Base-by-base conservation (phyloP, 2,888 invertebrate genomes). In the Graphium colonna region DNA sequence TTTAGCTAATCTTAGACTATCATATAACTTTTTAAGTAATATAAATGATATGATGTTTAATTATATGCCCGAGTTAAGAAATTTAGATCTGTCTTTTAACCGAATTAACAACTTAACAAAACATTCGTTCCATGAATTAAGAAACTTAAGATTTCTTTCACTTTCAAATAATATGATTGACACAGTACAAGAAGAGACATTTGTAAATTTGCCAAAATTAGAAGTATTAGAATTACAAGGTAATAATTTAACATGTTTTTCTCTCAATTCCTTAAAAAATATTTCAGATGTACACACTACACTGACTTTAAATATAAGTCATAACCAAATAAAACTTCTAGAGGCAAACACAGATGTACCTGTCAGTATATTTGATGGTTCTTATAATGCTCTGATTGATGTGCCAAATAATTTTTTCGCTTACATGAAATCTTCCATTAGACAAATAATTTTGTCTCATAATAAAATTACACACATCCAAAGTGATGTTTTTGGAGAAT, bases 141-240 rank as follows among this genome's bases (percentile, higher is more conserved):
- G 94, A 31, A 93, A 93, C 76, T 91, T 98, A 63, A 92, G 93
- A 65, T 95, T 95, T 71, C 90, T 98, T 67, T 95, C 97, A 76
- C 87, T 98, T 64, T 94, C 96, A 49, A 93, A 95, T 71, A 98
- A 98, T 85, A 90, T 93, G 65, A 92, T 98, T 67, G 91, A 91
- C 59, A 91, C 92, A 60, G 92, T 98, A 65, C 94, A 94, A 56
- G 91, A 91, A 41, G 92, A 92, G 50, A 93, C 96, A 4, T 95
- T 97, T 71, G 90, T 91, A 52, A 93, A 95, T 71, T 88, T 97
- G 67, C 93, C 95, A 16, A 93, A 92, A 72, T 82, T 98, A 64
- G 92, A 93, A 61, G 93, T 94, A 68, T 84, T 97, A 52, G 96
- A 97, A 77, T 85, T 97, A 57, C 96, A 96, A 81, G 92, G 93